Base-by-base conservation (phyloP, 1,140 invertebrate genomes). In the Ceratina australensis region DNA sequence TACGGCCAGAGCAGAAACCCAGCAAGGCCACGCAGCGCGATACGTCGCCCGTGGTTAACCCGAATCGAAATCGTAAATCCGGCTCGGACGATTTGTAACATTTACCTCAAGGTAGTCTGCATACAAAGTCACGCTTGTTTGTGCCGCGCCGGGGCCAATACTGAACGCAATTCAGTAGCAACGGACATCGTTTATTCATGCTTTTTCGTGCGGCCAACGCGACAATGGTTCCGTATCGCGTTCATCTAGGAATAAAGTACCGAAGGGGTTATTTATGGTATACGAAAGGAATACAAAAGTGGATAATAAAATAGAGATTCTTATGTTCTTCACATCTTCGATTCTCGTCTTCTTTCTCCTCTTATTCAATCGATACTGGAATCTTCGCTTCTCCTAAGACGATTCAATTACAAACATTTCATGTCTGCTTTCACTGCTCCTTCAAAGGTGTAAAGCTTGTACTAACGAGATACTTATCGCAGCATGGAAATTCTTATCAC, bases 51-150 rank as follows among this genome's bases (percentile, higher is more conserved):
- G 64, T 78, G 72, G 72, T 73, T 81, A 74, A 54, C 67, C 72
- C 72, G 75, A 84, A 84, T 84, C 80, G 61, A 77, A 74, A 84
- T 79, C 79, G 72, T 84, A 81, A 84, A 84, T 84, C 42, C 74
- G 56, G 12, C 67, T 26, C 22, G 72, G 72, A 79, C n/a, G 65
- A 84, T 78, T 81, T 66, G 65, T 71, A 61, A 59, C 57, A 54
- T 69, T 69, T 69, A 24, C 24, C 22, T 50, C 56, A 22, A 59
- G 72, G 52, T 49, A 56, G 61, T 22, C 72, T 16, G 16, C 50
- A 8, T 24, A 66, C 22, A 47, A 24, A 56, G 26, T 65, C 42
- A 42, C 24, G 69, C 5, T 26, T 50, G 69, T 54, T 57, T 67
- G 52, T 7, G 33, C 33, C 33, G 5, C 33, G 33, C 33, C 33